These are phyloP conservation scores for Periophthalmus magnuspinnatus DNA, from an alignment of 2,797 vertebrate species.

Conservation along the genomic window DNA sequence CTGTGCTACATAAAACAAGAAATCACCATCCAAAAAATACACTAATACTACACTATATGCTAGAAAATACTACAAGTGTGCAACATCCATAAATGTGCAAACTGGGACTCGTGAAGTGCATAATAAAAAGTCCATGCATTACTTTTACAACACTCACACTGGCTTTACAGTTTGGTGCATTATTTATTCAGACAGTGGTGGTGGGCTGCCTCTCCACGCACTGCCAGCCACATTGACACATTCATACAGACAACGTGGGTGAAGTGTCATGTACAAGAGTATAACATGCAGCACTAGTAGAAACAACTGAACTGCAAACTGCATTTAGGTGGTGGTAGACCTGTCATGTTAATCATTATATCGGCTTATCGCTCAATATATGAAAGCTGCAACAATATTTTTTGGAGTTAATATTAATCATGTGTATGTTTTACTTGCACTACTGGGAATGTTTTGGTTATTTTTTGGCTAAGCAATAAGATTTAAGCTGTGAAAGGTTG, in stretches of 20 bases:
- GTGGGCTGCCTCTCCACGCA: conserved; percentile 2
- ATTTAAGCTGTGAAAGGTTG: too few species aligned
- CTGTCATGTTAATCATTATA: background rate
- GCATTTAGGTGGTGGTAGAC: background rate
- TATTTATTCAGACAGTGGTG: conserved; percentile 16
- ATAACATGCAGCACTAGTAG: background rate
- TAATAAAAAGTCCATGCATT: background rate
- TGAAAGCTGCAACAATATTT: too few species aligned
- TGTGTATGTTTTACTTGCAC: too few species aligned
- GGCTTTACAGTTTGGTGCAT: background rate
- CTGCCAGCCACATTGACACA: conserved; percentile 2
- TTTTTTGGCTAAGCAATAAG: too few species aligned
- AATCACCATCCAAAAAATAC: background rate
- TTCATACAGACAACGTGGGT: background rate
- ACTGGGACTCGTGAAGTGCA: background rate
- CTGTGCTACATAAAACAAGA: background rate
- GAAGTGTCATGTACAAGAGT: background rate
- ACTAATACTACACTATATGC: too few species aligned
- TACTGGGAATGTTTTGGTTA: too few species aligned
- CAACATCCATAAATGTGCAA: background rate
- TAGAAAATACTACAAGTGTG: background rate
- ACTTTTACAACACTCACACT: background rate
- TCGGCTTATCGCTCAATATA: too few species aligned
- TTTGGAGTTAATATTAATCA: too few species aligned
- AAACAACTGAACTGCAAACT: background rate